Percentiles rank a stretch among this genome's conserved stretches.
Evolutionary conservation across 2,113 vertebrate genomes (phyloP).

Genomic region (Erythrocercus mccallii): DNA sequence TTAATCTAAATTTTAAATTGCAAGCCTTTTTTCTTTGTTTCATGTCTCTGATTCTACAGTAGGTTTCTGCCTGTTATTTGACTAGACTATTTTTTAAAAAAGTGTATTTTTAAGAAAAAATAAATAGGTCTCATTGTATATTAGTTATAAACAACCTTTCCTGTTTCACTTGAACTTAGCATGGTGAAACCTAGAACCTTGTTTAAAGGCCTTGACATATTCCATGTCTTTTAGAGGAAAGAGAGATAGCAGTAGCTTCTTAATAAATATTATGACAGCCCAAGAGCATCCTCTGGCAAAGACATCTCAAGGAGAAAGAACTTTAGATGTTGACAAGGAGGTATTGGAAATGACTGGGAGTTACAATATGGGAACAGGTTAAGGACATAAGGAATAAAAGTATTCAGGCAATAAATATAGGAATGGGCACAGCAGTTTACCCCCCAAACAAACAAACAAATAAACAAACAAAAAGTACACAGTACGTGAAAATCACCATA

Average conservation of each 20-base stretch:
- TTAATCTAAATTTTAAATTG: conserved; percentile 7
- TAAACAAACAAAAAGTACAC: neutral
- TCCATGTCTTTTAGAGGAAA: neutral
- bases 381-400: neutral
- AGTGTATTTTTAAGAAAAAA: neutral
- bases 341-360: neutral
- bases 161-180: neutral
- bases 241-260: neutral
- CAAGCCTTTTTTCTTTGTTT: neutral
- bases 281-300: neutral
- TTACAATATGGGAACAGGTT: neutral
- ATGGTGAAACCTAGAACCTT: neutral
- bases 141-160: neutral
- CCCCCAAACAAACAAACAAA: neutral
- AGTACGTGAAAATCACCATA: neutral
- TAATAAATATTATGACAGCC: neutral
- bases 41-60: neutral
- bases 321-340: neutral
- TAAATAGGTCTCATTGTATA: neutral
- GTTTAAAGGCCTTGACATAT: neutral
- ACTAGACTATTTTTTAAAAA: neutral
- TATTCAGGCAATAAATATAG: neutral
- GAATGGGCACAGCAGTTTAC: neutral
- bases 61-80: neutral
- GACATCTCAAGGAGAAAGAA: neutral